phyloP scores from a whole-genome alignment of 2,113 vertebrate species.

The Triplophysa rosa region DNA sequence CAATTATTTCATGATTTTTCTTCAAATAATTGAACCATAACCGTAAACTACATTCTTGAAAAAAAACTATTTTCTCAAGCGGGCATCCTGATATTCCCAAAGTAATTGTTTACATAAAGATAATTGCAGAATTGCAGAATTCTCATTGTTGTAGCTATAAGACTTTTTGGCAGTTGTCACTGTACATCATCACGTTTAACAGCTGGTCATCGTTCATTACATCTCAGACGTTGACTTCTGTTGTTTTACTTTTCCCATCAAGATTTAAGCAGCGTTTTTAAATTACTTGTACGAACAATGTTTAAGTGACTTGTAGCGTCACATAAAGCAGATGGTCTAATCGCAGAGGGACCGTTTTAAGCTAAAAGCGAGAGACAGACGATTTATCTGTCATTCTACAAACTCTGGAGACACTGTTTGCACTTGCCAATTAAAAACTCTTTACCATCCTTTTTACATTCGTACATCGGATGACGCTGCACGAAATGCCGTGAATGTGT shows the following conservation, averaged over 20 bases:
- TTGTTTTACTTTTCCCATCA: conserved; percentile 21
- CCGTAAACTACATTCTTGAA: no score
- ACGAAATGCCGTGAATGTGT: conserved; percentile 40
- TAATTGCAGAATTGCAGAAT: neutral
- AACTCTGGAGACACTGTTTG: conserved; percentile 41
- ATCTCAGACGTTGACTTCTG: conserved; percentile 31
- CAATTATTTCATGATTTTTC: no score
- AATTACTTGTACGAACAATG: conserved; percentile 18
- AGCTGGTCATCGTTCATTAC: conserved; percentile 13
- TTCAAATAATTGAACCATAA: no score
- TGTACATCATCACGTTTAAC: neutral
- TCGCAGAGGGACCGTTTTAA: conserved; percentile 45
- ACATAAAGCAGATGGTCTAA: conserved; percentile 53
- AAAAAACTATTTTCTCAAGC: no score
- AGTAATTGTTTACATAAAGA: neutral
- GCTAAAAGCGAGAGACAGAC: conserved; percentile 51
- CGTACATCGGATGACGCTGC: neutral
- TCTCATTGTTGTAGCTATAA: neutral
- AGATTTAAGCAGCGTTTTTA: conserved; percentile 27
- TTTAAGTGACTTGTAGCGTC: conserved; percentile 48
- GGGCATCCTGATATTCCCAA: no score
- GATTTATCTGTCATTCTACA: conserved; percentile 45
- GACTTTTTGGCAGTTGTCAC: no score
- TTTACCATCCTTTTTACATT: conserved; percentile 43
- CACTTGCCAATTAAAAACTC: conserved; percentile 56